Base-by-base conservation (phyloP, 2,113 vertebrate species). In the Gambusia affinis region DNA sequence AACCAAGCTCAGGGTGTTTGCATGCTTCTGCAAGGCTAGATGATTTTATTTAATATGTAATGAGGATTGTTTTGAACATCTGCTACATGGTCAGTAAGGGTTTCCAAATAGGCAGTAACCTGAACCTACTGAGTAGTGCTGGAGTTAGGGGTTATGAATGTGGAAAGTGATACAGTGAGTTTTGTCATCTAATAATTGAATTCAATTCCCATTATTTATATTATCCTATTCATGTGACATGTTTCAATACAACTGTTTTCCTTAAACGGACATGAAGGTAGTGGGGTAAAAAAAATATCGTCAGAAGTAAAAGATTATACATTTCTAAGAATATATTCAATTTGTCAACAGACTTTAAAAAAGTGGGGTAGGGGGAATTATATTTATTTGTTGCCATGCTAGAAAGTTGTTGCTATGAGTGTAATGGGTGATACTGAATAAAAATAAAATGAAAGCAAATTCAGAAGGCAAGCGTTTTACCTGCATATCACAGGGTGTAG, bases 381-480 rank as follows among this genome's bases (percentile, higher is more conserved):
- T n/a, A 57, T 28, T 17, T 64, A 64, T 64, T 54, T 35, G 11
- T 15, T 30, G 60, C 30, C 39, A 69, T 10, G 11, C 29, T 44
- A 4, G 15, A 78, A 54, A 33, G 12, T 44, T 30, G 30, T 2
- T 1, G 28, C 35, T 76, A 8, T 60, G 33, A 67, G 64, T 19
- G 22, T 29, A 31, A 30, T 14, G 3, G 42, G 5, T 19, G 51
- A 47, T 44, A 47, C 66, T 24, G 31, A 22, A 31, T 17, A 42
- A 10, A 60, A 61, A 70, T 33, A 42, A 68, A 54, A 54, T 66
- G 64, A 69, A 68, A 82, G 29, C 10, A 63, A 31, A 42, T 60
- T 35, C 69, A 79, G 79, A 57, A 68, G 69, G 75, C 61, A 62
- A 67, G 67, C n/a, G 8, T 30, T 71, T 66, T 80, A 85, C 80